Evolutionary conservation across 2,113 vertebrate genomes (phyloP).

Genomic region (Thinocorus orbignyianus): DNA sequence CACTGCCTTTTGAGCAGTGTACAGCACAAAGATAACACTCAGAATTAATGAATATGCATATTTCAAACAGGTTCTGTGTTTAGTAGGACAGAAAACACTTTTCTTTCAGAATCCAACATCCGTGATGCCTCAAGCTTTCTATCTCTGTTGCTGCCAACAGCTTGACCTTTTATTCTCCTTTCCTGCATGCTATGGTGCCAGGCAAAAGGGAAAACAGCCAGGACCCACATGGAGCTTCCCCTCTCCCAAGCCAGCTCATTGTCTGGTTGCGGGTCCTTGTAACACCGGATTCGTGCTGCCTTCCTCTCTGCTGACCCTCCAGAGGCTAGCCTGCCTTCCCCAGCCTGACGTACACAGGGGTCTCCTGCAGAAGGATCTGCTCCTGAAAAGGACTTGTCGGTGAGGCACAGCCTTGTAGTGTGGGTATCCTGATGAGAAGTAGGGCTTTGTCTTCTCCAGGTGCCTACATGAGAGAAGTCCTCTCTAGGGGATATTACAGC

Average conservation of each 20-base stretch:
- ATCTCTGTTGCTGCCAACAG: neutral
- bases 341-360: neutral
- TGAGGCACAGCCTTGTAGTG: neutral
- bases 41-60: neutral
- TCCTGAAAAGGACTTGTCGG: neutral
- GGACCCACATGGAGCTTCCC: neutral
- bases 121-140: neutral
- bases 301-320: neutral
- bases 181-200: neutral
- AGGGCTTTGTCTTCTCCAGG: neutral
- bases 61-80: neutral
- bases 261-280: neutral
- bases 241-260: neutral
- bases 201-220: neutral
- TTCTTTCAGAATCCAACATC: neutral
- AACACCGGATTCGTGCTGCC: neutral
- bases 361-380: neutral
- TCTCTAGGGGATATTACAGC: neutral
- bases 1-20: neutral
- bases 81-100: neutral
- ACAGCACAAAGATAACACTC: neutral
- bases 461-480: neutral
- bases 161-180: neutral
- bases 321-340: neutral
- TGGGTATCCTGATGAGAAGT: neutral